Base-by-base conservation (phyloP, 2,113 vertebrate genomes). In the Lophotis ruficrista region DNA sequence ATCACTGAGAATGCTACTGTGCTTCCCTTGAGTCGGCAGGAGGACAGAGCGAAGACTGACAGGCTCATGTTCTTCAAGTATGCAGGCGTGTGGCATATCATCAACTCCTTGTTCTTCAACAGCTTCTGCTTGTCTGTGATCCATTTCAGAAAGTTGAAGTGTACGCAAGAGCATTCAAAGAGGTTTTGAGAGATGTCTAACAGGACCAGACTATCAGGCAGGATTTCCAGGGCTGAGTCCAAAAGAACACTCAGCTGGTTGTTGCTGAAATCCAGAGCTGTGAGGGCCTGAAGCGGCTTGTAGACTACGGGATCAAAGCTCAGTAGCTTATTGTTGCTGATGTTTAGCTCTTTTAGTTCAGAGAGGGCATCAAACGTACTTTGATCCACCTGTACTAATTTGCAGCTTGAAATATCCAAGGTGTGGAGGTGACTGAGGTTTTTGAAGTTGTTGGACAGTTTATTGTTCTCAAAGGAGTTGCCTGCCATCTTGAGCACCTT, bases 361-460 rank as follows among this genome's bases (percentile, higher is more conserved):
- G 20, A 68, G 21, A 98, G 97, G 22, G 79, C 24, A 5, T 76
- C 68, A 75, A 99, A 98, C 30, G 95, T 96, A 10, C 6, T 83
- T 43, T 10, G 69, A 38, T 92, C 91, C 22, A 99, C 91, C 2
- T 90, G 47, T 21, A 95, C 82, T n/a, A 99, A 68, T 16, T 94
- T 89, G 94, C 98, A 99, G 14, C 58, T 35, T 75, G 98, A 98
- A 89, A 99, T 89, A 68, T 99, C 98, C 91, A 99, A 71, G 61
- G 51, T 53, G 28, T 90, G 98, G 75, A 99, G 96, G 37, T 70
- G 82, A 25, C n/a, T 97, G 51, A 98, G 66, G 4, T 98, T 96
- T 70, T 75, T 94, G 87, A 99, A 98, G 37, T 93, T 83, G 79
- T 95, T 89, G 37, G 37, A 77, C 69, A 98, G 15, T 13, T 83